Percentiles rank a stretch among this genome's conserved stretches.
Conservation (phyloP, 2,113 vertebrate species). For the Chelonoidis abingdonii region DNA sequence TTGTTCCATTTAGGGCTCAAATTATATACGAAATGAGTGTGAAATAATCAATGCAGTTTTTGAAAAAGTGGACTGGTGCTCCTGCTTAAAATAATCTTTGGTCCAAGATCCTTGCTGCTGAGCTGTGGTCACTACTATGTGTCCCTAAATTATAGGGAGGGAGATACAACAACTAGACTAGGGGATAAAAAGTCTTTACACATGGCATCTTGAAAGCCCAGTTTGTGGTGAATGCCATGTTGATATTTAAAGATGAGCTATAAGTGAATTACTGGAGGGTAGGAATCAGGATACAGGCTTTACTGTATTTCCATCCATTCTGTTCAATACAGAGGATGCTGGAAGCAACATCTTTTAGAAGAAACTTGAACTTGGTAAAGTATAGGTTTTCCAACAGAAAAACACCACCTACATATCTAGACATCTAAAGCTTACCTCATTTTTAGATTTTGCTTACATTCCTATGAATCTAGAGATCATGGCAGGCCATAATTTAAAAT, state of each 20-base stretch:
- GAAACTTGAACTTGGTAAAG: conserved; percentile 20
- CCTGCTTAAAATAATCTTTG: neutral
- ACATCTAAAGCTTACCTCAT: conserved; percentile 14
- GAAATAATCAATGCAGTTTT: neutral
- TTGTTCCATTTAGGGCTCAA: neutral
- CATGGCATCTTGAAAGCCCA: neutral
- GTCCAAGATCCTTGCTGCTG: neutral
- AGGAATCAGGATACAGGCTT: neutral
- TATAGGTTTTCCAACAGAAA: conserved; percentile 25
- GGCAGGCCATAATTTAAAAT: conserved; percentile 26
- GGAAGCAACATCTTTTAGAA: neutral
- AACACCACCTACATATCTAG: conserved; percentile 5
- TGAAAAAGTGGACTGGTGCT: neutral
- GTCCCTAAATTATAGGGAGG: neutral
- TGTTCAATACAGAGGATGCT: neutral
- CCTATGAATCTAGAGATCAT: conserved; percentile 34
- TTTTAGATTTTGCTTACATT: neutral
- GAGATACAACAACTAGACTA: neutral
- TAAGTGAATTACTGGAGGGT: neutral
- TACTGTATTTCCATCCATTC: neutral
- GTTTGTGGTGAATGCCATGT: neutral
- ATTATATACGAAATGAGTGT: neutral
- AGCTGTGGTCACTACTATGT: neutral
- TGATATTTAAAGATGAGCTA: conserved; percentile 29
- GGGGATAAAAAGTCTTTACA: fast-evolving